Evolutionary conservation across 2,113 vertebrate genomes (phyloP), one percentile per base, ranked within the genome.

Genomic region (Dryoscopus gambensis): DNA sequence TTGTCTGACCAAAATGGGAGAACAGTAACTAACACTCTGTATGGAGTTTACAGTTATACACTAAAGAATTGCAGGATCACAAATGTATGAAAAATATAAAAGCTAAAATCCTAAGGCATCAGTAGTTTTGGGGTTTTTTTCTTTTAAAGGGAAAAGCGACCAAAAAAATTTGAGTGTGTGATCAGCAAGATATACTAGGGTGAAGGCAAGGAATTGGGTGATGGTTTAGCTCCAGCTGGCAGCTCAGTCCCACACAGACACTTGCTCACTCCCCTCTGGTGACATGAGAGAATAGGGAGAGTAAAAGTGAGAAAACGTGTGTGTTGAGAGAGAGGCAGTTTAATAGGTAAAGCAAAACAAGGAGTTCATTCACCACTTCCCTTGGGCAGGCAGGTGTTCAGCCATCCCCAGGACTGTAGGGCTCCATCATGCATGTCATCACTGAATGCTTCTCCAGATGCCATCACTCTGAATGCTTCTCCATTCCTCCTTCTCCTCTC

Each of bases 251-350:
- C 56, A 24, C 44, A 14, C 15, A 78, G 3, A 42, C 31, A 40
- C 19, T 35, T 1, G 0, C 25, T 5, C 35, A 49, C 35, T 35
- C 21, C 11, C 16, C 30, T 64, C 22, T 1, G 0, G 27, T 23
- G 11, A 23, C 28, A 31, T 21, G 30, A 24, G 60, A 55, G 39
- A 69, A 53, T 2, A 15, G 28, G 33, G 24, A 70, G 24, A 21
- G 40, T 55, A 55, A 47, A 70, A n/a, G 24, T 35, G 20, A 56
- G 24, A 30, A 63, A 55, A 40, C 20, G 25, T 0, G 0, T 56
- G n/a, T 15, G 1, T 14, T 47, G 49, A 22, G 30, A 49, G 50
- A 56, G 27, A 35, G 25, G 11, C 6, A 47, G 25, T 56, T 40
- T 25, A 64, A 18, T 27, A 42, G 10, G 7, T 47, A 37, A 80